Evolutionary conservation across 2,888 invertebrate species (phyloP), one percentile per base, ranked within the genome.

Genomic region (Bombylius major): DNA sequence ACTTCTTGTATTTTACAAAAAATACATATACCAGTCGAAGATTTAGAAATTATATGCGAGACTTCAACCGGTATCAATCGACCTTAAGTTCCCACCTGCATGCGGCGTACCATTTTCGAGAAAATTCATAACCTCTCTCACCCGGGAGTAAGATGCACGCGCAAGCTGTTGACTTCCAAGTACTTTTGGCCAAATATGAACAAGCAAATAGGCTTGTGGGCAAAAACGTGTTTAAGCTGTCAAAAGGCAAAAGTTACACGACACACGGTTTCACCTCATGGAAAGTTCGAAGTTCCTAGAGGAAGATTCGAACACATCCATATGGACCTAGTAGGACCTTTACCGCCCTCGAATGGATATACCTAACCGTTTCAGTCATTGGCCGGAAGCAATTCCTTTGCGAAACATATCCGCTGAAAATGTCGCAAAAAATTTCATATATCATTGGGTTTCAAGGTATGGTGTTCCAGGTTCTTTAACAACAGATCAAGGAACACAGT

Each of bases 161-260:
- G 44, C n/a, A 55, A 55, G 23, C 32, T 50, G 3, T 54, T 23
- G 48, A 49, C n/a, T n/a, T n/a, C n/a, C n/a, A n/a, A n/a, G n/a
- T n/a, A n/a, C n/a, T n/a, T n/a, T n/a, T n/a, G n/a, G 54, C 48
- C 54, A 14, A 13, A 11, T 1, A 54, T 54, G 48, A 54, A 55
- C 23, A 45, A 50, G 33, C 6, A 50, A 5, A 23, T 55, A 32
- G 45, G 14, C 12, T 9, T 5, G 31, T 50, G 55, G 55, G 45
- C 47, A 34, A 55, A 55, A 45, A 8, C 33, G 5, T 55, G 50
- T 12, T 32, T 4, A 70, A 7, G 23, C 5, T 51, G 50, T n/a
- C 50, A 42, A 14, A 36, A 23, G 23, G n/a, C 36, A 13, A 51
- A 51, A 14, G 14, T 51, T 8, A 6, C 5, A 4, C 50, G 39